phyloP scores from a whole-genome alignment of 2,113 vertebrate species.

The Takifugu flavidus region DNA sequence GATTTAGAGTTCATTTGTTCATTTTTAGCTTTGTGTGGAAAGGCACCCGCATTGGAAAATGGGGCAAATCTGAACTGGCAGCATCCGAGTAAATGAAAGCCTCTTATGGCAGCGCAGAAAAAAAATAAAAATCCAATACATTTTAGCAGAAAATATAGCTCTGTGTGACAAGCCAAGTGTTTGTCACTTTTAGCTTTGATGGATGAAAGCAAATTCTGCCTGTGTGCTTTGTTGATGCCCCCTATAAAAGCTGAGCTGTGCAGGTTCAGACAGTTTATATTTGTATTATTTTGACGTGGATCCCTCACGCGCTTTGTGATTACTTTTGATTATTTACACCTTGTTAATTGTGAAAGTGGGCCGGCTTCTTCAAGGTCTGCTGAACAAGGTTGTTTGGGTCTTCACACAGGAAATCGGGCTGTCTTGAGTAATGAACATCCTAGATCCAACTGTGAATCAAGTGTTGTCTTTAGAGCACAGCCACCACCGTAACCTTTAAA shows the following conservation, averaged over 20 bases:
- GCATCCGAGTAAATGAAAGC: constrained; percentile 43
- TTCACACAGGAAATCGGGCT: constrained; percentile 14
- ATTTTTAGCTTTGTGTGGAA: constrained; percentile 44
- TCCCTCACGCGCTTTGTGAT: too few relatives aligned
- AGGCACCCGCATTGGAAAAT: constrained; percentile 23
- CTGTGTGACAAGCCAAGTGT: not conserved
- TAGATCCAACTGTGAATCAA: constrained; percentile 40
- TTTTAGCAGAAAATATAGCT: not conserved
- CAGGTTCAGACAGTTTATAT: too few relatives aligned
- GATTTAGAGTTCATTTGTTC: constrained; percentile 51
- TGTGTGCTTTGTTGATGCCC: constrained; percentile 8
- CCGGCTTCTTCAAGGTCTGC: not conserved
- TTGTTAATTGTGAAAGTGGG: too few relatives aligned
- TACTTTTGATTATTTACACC: too few relatives aligned
- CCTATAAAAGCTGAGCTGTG: too few relatives aligned
- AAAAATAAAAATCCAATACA: not conserved
- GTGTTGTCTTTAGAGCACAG: constrained; percentile 8
- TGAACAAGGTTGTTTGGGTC: constrained; percentile 6
- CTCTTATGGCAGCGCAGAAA: constrained; percentile 29
- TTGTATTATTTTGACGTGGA: too few relatives aligned
- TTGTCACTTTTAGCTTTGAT: not conserved
- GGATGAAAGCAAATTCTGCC: not conserved
- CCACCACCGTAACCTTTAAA: constrained; percentile 44
- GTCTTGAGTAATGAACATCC: constrained; percentile 24
- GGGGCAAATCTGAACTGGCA: constrained; percentile 43